phyloP scores from a whole-genome alignment of 2,797 vertebrate species.

The Ctenopoma kingsleyae region DNA sequence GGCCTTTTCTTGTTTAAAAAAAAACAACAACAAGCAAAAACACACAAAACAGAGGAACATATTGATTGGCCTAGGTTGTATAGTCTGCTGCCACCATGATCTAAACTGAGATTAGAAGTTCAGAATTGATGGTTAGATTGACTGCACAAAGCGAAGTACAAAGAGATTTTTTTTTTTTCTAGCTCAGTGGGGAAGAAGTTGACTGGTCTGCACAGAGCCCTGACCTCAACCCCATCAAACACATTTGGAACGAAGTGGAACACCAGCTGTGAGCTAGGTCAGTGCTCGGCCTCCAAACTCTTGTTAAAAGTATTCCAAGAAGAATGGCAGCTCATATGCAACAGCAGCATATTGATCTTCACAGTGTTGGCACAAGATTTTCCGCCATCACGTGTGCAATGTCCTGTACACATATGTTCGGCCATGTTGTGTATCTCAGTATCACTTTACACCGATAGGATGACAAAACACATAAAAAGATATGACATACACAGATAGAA shows the following conservation, averaged over 20 bases:
- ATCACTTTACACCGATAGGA: neutral
- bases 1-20: neutral
- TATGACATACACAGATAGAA: neutral
- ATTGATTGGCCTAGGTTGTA: neutral
- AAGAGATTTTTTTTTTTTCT: neutral
- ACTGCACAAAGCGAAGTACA: neutral
- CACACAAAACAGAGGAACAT: neutral
- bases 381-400: neutral
- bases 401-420: neutral
- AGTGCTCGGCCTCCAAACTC: neutral
- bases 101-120: constrained; percentile 1
- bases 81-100: neutral
- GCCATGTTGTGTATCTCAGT: neutral
- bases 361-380: neutral
- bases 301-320: neutral
- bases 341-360: neutral
- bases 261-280: neutral
- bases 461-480: neutral
- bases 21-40: neutral
- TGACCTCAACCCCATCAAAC: constrained; percentile 14
- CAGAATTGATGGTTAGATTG: neutral
- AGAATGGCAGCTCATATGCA: neutral
- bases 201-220: constrained; percentile 1
- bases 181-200: neutral
- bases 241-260: constrained; percentile 20